These are phyloP conservation scores for Scophthalmus maximus DNA, from an alignment of 2,113 vertebrate species.

Conservation along the genomic window DNA sequence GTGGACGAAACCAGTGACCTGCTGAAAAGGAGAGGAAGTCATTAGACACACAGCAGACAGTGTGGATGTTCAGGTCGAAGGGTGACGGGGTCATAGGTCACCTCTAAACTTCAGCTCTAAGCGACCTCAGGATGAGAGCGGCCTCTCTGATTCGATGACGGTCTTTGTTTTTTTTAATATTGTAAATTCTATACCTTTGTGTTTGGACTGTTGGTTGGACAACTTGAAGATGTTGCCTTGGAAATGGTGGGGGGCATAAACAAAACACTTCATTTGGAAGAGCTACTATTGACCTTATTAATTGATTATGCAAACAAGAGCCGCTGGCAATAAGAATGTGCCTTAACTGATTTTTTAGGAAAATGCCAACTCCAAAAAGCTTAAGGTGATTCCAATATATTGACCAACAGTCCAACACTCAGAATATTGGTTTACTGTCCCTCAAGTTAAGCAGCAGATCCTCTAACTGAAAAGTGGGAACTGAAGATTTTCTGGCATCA, in stretches of 20 bases:
- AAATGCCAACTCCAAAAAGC: background rate
- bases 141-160: no score
- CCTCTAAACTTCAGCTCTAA: background rate
- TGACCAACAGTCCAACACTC: no score
- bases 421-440: no score
- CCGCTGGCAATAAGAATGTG: background rate
- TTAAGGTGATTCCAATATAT: background rate
- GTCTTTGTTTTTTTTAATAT: no score
- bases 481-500: no score
- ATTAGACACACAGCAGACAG: background rate
- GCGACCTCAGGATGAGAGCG: no score
- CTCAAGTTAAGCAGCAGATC: no score
- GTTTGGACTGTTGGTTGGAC: background rate
- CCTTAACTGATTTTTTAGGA: background rate
- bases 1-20: background rate
- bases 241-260: background rate
- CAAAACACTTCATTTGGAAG: no score
- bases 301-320: background rate
- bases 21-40: conserved; percentile 26
- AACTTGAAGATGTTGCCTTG: background rate
- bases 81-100: background rate
- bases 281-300: background rate
- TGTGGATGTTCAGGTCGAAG: background rate
- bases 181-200: background rate
- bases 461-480: no score